Evolutionary conservation across 1,140 invertebrate species (phyloP).

Genomic region (Neodiprion pinetum): DNA sequence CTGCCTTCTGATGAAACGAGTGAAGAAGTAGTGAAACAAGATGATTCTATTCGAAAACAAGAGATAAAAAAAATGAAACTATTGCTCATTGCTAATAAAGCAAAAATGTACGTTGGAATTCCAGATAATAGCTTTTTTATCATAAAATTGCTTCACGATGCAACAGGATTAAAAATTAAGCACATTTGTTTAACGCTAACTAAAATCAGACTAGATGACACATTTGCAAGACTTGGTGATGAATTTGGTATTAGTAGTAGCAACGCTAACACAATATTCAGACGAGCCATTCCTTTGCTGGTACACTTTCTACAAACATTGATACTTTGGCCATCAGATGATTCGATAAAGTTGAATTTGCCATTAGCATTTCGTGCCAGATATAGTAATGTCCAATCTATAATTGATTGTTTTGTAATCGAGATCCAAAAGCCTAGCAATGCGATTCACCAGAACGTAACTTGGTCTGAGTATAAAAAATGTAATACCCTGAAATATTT

Average conservation of each 20-base stretch:
- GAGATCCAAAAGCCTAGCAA: constrained; percentile 39
- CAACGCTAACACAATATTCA: constrained; percentile 23
- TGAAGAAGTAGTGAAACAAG: neutral
- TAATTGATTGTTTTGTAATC: constrained; percentile 43
- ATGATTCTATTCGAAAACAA: neutral
- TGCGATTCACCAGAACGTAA: constrained; percentile 33
- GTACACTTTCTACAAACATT: constrained; percentile 27
- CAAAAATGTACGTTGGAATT: constrained; percentile 16
- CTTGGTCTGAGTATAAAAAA: constrained; percentile 43
- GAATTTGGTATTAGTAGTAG: constrained; percentile 20
- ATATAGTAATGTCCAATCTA: constrained; percentile 32
- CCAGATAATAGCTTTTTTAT: constrained; percentile 9
- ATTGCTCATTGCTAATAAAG: constrained; percentile 14
- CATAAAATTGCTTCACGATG: constrained; percentile 1
- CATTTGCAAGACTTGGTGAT: constrained; percentile 18
- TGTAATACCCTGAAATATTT: constrained; percentile 54
- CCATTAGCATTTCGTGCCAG: constrained; percentile 29
- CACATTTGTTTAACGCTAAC: constrained; percentile 22
- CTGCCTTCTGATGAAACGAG: neutral
- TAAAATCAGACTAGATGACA: constrained; percentile 21
- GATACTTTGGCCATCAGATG: constrained; percentile 18
- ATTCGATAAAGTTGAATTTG: constrained; percentile 23
- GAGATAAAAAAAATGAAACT: constrained; percentile 12
- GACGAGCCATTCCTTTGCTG: constrained; percentile 20
- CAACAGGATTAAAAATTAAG: neutral